Evolutionary conservation across 2,888 invertebrate genomes (phyloP), one percentile per base, ranked within the genome.

Genomic region (Heliconius aoede): DNA sequence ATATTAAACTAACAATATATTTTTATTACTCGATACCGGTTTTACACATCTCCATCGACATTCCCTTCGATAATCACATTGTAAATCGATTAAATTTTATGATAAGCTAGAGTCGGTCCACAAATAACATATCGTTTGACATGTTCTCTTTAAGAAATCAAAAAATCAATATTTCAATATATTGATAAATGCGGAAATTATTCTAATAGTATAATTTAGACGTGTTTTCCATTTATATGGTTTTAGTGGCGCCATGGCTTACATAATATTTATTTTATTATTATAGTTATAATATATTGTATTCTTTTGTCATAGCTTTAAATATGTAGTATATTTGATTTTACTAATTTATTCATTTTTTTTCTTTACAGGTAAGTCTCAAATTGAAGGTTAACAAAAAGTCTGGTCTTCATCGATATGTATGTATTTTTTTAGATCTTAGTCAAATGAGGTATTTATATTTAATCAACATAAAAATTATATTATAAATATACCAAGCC

Each of bases 51-150:
- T 36, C 58, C 24, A 72, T 61, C 24, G 72, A n/a, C 58, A 72
- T 72, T 72, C 40, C 36, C 26, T 72, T 72, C 36, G 36, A 72
- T 60, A 72, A 72, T 72, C 69, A 55, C 55, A 68, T 77, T 69
- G 69, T 77, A 40, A 77, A 77, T 77, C 77, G 74, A 77, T 76
- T 77, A 71, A 77, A 71, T 64, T 77, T 77, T 77, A 73, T 71
- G 55, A 40, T 69, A 62, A n/a, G 62, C 61, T 68, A 76, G 28
- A 75, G 69, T 61, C 55, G 64, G 73, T 32, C 64, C n/a, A 64
- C 58, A 64, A 64, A 60, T 77, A 46, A 74, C 46, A 60, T 65
- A 71, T 77, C n/a, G 60, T 61, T 61, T 76, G 62, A 26, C 55
- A 18, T 18, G 18, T 24, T 36, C 51, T 26, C 24, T 51, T 74